phyloP scores from a whole-genome alignment of 2,888 invertebrate species.

The Microchrysa polita region DNA sequence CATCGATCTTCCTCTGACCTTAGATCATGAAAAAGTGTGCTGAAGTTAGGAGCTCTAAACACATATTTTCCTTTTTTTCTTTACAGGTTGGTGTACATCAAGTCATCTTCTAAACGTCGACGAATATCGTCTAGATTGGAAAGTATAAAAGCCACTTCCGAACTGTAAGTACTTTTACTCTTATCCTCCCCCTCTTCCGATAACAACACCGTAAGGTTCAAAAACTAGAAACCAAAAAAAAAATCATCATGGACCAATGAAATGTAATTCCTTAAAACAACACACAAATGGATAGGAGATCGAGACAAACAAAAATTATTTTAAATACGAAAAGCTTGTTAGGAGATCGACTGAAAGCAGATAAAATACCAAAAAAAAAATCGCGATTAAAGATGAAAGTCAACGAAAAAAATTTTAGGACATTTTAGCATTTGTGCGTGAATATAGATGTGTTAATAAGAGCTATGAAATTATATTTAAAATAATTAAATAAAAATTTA shows the following conservation, averaged over 20 bases:
- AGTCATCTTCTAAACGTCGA: conserved; percentile 70
- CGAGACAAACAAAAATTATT: background rate
- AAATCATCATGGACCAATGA: background rate
- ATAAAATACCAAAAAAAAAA: background rate
- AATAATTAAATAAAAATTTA: background rate
- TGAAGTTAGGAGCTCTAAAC: no score
- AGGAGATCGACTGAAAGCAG: background rate
- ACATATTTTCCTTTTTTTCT: conserved; percentile 42
- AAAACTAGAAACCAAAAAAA: conserved; percentile 17
- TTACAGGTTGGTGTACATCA: conserved; percentile 69
- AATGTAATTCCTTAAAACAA: background rate
- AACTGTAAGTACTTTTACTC: background rate
- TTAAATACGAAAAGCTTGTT: background rate
- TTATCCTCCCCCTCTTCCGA: background rate
- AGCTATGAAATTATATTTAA: background rate
- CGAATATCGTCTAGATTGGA: conserved; percentile 69
- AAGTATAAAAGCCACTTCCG: conserved; percentile 55
- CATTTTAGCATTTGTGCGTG: conserved; percentile 6
- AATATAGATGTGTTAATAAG: conserved; percentile 13
- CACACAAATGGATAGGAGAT: background rate
- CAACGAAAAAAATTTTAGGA: conserved; percentile 16
- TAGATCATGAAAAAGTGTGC: background rate
- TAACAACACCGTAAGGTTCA: background rate
- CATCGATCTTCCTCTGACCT: background rate
- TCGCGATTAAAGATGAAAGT: no score